A percentile compares a stretch with the other conserved stretches of the same genome.
Conservation (phyloP, 2,113 vertebrate species). For the Smithornis capensis region DNA sequence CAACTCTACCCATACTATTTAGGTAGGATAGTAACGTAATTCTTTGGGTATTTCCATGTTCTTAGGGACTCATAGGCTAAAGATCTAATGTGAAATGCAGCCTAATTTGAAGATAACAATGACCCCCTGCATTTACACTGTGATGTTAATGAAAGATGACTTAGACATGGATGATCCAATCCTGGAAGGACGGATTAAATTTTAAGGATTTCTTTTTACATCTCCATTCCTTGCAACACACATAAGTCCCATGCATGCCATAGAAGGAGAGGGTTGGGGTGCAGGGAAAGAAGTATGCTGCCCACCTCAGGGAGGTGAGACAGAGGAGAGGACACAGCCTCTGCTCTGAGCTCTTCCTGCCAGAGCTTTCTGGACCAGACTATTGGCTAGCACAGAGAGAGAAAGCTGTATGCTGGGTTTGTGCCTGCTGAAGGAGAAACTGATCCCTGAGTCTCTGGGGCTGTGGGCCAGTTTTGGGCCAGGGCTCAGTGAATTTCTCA, state of each 20-base stretch:
- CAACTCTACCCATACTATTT: not conserved
- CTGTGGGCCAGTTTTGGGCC: not conserved
- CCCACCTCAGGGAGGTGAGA: accelerated
- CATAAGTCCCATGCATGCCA: not conserved
- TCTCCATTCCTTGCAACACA: not conserved
- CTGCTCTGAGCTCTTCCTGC: not conserved
- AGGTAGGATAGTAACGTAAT: not conserved
- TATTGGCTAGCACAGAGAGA: not conserved
- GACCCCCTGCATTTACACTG: not conserved
- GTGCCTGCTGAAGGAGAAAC: not conserved
- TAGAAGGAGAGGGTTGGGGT: not conserved
- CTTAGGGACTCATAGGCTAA: not conserved
- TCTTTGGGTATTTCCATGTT: not conserved
- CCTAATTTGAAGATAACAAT: not conserved
- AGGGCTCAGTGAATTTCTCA: not conserved
- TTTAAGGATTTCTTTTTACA: not conserved
- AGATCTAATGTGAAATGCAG: not conserved
- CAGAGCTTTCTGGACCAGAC: not conserved
- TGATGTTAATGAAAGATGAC: not conserved
- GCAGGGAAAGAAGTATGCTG: not conserved
- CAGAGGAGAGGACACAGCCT: accelerated
- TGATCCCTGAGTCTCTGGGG: not conserved
- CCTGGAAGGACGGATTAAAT: not conserved
- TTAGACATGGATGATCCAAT: not conserved
- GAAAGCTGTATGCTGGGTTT: not conserved